Conservation (phyloP, 2,888 invertebrate species). For the Hylaea fasciaria region DNA sequence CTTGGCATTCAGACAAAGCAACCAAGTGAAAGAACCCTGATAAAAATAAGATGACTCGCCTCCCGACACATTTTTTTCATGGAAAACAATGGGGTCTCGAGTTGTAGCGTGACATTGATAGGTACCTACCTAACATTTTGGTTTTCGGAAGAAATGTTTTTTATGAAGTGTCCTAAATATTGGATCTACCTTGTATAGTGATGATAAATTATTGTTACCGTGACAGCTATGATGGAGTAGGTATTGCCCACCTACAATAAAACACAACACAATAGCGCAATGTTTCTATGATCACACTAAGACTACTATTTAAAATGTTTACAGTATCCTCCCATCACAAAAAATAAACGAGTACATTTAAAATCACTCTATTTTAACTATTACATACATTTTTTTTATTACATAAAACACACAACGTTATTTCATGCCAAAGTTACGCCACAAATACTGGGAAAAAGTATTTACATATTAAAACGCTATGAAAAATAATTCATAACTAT, state of each 20-base stretch:
- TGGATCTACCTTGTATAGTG: too few relatives aligned
- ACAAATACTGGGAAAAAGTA: slow-evolving; percentile 16
- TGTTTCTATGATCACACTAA: too few relatives aligned
- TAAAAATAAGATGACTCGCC: slow-evolving; percentile 78
- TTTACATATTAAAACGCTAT: slow-evolving; percentile 32
- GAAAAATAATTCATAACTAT: slow-evolving; percentile 37
- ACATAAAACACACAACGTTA: background rate
- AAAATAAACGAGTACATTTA: too few relatives aligned
- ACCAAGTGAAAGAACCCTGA: slow-evolving; percentile 74
- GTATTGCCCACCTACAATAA: too few relatives aligned
- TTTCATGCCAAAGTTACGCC: slow-evolving; percentile 10
- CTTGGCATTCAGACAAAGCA: slow-evolving; percentile 75
- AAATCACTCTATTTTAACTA: too few relatives aligned
- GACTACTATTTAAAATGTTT: too few relatives aligned
- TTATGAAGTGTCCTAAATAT: too few relatives aligned
- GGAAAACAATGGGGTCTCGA: slow-evolving; percentile 64
- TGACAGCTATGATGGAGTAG: too few relatives aligned
- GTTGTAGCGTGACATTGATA: slow-evolving; percentile 27
- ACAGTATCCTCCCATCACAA: too few relatives aligned
- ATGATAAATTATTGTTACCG: too few relatives aligned
- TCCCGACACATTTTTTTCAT: slow-evolving; percentile 70
- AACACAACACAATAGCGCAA: too few relatives aligned
- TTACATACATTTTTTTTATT: background rate
- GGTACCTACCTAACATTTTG: slow-evolving; percentile 13
- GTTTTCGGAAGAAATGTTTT: slow-evolving; percentile 1